Conservation (phyloP, 2,888 invertebrate genomes). For the Synanthedon andrenaeformis region DNA sequence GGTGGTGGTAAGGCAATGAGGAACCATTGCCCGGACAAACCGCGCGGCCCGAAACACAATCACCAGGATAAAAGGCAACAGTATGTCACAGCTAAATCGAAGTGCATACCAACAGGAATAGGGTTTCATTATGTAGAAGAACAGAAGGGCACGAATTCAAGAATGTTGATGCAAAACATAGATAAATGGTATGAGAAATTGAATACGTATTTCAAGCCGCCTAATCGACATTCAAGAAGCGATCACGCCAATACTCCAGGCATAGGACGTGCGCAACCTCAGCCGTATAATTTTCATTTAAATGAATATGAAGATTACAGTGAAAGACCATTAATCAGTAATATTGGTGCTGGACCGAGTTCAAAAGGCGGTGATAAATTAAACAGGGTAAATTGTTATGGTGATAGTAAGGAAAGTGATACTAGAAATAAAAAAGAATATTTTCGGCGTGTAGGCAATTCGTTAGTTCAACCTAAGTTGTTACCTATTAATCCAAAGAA, state of each 20-base stretch:
- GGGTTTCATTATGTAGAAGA: not conserved
- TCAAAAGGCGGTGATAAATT: not conserved
- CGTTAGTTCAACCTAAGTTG: conserved; percentile 23
- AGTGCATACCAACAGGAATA: not conserved
- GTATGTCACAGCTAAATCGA: not conserved
- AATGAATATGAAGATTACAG: no score
- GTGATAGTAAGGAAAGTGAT: conserved; percentile 22
- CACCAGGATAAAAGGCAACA: not conserved
- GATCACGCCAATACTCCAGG: no score
- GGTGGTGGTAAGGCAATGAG: conserved; percentile 16
- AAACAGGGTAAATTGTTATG: conserved; percentile 10
- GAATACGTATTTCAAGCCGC: not conserved
- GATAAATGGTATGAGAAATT: conserved; percentile 16
- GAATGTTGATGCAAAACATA: conserved; percentile 11
- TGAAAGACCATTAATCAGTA: not conserved
- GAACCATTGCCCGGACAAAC: conserved; percentile 1
- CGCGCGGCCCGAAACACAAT: conserved; percentile 4
- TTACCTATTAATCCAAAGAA: conserved; percentile 35
- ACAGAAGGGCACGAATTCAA: not conserved
- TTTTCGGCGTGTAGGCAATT: conserved; percentile 24
- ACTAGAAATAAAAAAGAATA: conserved; percentile 26
- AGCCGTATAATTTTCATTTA: no score
- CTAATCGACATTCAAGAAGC: not conserved
- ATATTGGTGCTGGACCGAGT: not conserved
- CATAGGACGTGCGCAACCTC: not conserved